These are phyloP conservation scores for Diaperis boleti DNA, from an alignment of 2,888 invertebrate species.

Conservation along the genomic window DNA sequence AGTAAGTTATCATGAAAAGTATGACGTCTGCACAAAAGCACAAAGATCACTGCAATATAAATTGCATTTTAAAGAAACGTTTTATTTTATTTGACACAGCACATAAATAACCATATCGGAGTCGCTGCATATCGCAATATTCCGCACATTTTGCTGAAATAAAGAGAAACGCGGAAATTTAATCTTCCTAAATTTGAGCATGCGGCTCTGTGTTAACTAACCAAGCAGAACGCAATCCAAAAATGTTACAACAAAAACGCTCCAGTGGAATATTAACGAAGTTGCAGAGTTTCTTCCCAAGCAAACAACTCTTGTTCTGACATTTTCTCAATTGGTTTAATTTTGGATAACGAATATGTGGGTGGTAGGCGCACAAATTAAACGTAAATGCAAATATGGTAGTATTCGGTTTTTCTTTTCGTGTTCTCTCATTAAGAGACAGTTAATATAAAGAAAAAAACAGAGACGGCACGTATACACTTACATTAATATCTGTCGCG, in stretches of 20 bases:
- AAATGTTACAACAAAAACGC: constrained; percentile 3
- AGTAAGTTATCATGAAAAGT: too few relatives aligned
- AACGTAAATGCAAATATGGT: constrained; percentile 7
- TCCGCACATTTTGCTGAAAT: too few relatives aligned
- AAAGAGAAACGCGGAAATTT: background rate
- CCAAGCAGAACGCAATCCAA: background rate
- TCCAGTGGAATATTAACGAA: constrained; percentile 16
- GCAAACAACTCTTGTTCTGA: constrained; percentile 18
- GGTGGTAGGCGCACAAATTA: constrained; percentile 19
- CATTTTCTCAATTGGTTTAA: constrained; percentile 16
- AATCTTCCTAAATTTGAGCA: background rate
- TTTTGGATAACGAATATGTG: constrained; percentile 25
- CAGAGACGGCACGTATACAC: constrained; percentile 46
- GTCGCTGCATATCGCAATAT: too few relatives aligned
- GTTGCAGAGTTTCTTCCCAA: constrained; percentile 2
- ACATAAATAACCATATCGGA: too few relatives aligned
- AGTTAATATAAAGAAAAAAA: constrained; percentile 45
- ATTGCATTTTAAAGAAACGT: too few relatives aligned
- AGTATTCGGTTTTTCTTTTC: constrained; percentile 15
- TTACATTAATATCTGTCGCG: constrained; percentile 57
- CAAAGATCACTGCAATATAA: too few relatives aligned
- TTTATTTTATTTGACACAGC: too few relatives aligned
- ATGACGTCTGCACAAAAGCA: too few relatives aligned
- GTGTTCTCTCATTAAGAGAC: constrained; percentile 46
- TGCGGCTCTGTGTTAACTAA: background rate